A percentile compares a stretch with the other conserved stretches of the same genome.
These are phyloP conservation scores for Hyphantria cunea DNA, from an alignment of 1,140 invertebrate species.

Conservation along the genomic window DNA sequence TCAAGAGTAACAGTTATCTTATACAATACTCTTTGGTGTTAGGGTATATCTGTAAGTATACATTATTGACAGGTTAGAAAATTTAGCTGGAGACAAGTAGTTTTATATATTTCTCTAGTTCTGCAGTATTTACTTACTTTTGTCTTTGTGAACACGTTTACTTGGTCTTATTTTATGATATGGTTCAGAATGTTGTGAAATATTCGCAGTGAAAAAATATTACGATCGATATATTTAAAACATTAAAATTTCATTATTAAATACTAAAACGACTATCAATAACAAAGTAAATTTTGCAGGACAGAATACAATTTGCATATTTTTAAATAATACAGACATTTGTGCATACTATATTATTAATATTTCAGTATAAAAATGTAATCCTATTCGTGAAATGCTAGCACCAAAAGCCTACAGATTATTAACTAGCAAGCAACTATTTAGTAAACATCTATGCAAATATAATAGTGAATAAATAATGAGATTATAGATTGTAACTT, in stretches of 20 bases:
- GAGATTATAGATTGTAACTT: constrained; percentile 4
- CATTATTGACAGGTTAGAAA: background rate
- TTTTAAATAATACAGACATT: constrained; percentile 8
- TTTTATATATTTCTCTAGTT: too few species aligned
- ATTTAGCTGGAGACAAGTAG: too few species aligned
- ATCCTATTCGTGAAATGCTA: constrained; percentile 57
- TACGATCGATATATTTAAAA: background rate
- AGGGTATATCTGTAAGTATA: constrained; percentile 6
- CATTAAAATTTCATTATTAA: too few species aligned
- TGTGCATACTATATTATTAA: constrained; percentile 54
- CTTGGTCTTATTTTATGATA: too few species aligned
- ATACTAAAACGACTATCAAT: too few species aligned
- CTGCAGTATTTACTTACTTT: too few species aligned
- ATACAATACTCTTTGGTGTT: constrained; percentile 39
- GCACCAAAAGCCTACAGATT: constrained; percentile 53
- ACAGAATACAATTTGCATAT: background rate
- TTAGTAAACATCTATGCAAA: constrained; percentile 14
- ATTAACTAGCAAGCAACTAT: constrained; percentile 36
- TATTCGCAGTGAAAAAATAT: too few species aligned
- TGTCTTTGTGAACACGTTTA: too few species aligned
- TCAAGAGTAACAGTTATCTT: constrained; percentile 28
- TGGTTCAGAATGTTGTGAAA: too few species aligned
- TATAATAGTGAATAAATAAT: constrained; percentile 12
- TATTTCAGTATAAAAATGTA: constrained; percentile 49
- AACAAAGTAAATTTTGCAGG: background rate